phyloP scores from a whole-genome alignment of 2,888 invertebrate genomes.

The Phytoseiulus persimilis region DNA sequence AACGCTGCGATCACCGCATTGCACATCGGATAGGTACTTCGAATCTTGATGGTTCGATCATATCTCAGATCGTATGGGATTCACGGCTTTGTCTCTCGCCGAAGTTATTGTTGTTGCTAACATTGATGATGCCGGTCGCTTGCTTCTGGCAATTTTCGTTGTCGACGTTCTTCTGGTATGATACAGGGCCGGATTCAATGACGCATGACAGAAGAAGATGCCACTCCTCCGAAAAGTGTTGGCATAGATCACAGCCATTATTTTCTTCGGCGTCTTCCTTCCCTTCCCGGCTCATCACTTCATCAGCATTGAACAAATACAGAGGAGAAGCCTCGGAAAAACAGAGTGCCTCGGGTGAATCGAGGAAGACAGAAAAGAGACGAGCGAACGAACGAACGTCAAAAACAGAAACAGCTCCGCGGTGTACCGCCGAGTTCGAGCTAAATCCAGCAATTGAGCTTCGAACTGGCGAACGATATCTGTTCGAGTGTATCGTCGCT shows the following conservation, averaged over 20 bases:
- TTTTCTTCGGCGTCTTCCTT: not conserved
- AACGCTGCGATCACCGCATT: not conserved
- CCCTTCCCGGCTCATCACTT: not conserved
- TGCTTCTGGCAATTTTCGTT: not conserved
- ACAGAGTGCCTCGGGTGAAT: not conserved
- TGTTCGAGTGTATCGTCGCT: no score
- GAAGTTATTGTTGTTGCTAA: not conserved
- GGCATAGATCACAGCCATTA: conserved; percentile 5
- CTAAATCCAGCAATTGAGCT: not conserved
- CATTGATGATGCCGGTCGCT: not conserved
- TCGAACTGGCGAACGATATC: not conserved
- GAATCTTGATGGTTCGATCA: not conserved
- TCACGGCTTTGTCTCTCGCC: not conserved
- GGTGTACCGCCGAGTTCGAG: not conserved
- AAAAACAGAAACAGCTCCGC: not conserved
- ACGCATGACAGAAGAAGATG: not conserved
- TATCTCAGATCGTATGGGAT: not conserved
- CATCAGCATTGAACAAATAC: not conserved
- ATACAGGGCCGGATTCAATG: not conserved
- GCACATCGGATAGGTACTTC: not conserved
- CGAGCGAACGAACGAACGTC: not conserved
- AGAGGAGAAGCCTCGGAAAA: not conserved
- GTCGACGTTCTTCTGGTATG: not conserved
- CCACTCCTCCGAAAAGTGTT: not conserved
- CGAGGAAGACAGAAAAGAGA: not conserved